Evolutionary conservation across 2,113 vertebrate genomes (phyloP), one percentile per base, ranked within the genome.

Genomic region (Pongo abelii): DNA sequence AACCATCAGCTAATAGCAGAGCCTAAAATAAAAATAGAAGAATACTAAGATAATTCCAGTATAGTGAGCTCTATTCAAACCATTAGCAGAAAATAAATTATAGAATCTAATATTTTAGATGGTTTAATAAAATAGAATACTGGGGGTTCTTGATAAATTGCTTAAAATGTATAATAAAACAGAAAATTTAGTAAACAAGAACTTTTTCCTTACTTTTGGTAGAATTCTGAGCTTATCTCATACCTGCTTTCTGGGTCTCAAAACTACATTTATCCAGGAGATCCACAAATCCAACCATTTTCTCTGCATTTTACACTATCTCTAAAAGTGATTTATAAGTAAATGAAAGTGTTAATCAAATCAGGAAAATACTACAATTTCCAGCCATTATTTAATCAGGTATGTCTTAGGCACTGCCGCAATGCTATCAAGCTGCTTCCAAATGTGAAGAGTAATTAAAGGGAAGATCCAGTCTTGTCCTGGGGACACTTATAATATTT

Each of bases 251-350:
- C 55, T 85, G 22, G 0, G 10, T 85, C 30, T 86, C 43, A 83
- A 48, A 90, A 89, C 16, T 57, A 75, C 57, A 22, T 75, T 48
- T 40, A 43, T 55, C 5, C 5, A 81, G 38, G 20, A 80, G 74
- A 81, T 10, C 4, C 18, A 46, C 20, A 43, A 72, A 61, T 59
- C 25, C 35, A 12, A 55, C 61, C 3, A 38, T 89, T 89, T 81
- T 85, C 40, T 85, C 20, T 75, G 7, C 50, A 75, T 6, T 4
- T 72, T 74, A 77, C 30, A 38, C 52, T 64, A 81, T 85, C 48
- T 46, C 23, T 84, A 78, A 38, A 86, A 89, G 35, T 69, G 27
- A 94, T 86, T 94, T 89, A 72, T 61, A 96, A 86, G n/a, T 67
- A 46, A 75, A 57, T 70, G 86, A n/a, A 80, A 57, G 2, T 61